Base-by-base conservation (phyloP, 2,797 vertebrate genomes). In the Tolypeutes matacus region DNA sequence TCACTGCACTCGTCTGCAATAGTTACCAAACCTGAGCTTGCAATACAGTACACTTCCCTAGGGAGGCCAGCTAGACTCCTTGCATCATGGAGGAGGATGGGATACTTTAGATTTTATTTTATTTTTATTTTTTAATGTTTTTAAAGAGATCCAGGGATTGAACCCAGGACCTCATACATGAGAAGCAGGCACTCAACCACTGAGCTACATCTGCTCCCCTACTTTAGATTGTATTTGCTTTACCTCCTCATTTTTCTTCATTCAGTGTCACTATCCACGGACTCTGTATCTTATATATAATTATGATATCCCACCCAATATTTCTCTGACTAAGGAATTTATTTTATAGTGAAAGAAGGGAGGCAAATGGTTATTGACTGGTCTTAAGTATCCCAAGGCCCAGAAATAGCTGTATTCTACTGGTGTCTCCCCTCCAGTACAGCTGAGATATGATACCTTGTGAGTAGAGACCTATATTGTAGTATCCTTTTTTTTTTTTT, bases 191-290 rank as follows among this genome's bases (percentile, higher is more conserved):
- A 39, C 39, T 39, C 7, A 39, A 39, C 39, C 39, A 39, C 39
- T 39, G 39, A 39, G 39, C 39, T 39, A 39, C 39, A 39, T 39
- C 39, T 39, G 39, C 39, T 39, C 39, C 39, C 39, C 39, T 1
- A 5, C 21, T 62, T 86, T 69, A 78, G 42, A 93, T 75, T 82
- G 91, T 77, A 75, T 91, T 87, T 73, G 31, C 9, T 6, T 78
- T 77, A 89, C 42, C 31, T 87, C 2, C 1, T 15, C 73, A 31
- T 49, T 89, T 95, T 83, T 51, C 53, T 80, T 91, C 42, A 89
- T 86, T 78, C 7, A 69, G 2, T 39, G 70, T 21, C 65, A 80
- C 15, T 65, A 75, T 69, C 14, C 1, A 25, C 62, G 81, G 53
- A 60, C 9, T 60, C 27, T 94, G 10, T 70, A 51, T 88, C 87